Base-by-base conservation (phyloP, 1,140 invertebrate genomes). In the Penaeus chinensis region DNA sequence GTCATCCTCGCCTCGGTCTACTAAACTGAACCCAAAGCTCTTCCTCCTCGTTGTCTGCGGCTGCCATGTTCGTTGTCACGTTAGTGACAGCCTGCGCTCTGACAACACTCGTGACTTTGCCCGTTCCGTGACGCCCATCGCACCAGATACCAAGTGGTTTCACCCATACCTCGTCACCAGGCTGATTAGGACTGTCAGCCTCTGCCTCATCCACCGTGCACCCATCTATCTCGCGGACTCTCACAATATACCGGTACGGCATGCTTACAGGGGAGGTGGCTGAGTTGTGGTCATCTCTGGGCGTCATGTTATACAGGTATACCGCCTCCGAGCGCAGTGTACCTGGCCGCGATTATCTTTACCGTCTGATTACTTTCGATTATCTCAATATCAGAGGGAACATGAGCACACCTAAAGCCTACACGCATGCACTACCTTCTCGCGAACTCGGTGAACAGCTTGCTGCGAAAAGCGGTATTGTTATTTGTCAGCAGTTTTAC, bases 401-500 rank as follows among this genome's bases (percentile, higher is more conserved):
- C 80, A 32, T 82, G 32, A 61, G 80, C 62, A 13, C 61, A 47
- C 20, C 62, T 18, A n/a, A 82, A 82, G 2, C 19, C 2, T 13
- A 81, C 16, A 61, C 16, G 47, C 78, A 81, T 24, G 27, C 37
- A 19, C 78, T 42, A 81, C 20, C 37, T 27, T 60, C 16, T 8
- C 18, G 54, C 80, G 24, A 65, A 82, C 10, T 82, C 22, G 66
- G 24, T 24, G 20, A 82, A 66, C 32, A 82, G 32, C n/a, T 27
- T 82, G 62, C 80, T 81, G 10, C 78, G 61, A 62, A 80, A 81
- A 37, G 54, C 78, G 24, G 47, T 62, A 60, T 81, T 60, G 24
- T 81, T 81, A 24, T 81, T 42, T 4, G 78, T 61, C 24, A 81
- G 37, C 4, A 77, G 16, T 27, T 77, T 5, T 77, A 10, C 22